Evolutionary conservation across 2,797 vertebrate genomes (phyloP), one percentile per base, ranked within the genome.

Genomic region (Chanos chanos): DNA sequence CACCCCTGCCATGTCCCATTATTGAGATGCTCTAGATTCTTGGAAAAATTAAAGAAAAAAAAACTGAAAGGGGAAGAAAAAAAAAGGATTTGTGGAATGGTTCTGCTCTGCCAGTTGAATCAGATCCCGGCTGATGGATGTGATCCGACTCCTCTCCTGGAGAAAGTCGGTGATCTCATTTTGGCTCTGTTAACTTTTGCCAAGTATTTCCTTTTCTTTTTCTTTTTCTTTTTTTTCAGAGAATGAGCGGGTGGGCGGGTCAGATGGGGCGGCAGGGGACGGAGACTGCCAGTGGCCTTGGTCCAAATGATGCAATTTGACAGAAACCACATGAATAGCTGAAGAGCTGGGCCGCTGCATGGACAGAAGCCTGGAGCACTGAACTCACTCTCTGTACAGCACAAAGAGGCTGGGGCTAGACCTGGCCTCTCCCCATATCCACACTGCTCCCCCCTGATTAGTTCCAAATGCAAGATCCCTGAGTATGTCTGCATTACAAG

Each of bases 291-390:
- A 61, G 51, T 76, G 77, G 77, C 77, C 71, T 37, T 61, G 30
- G 51, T 78, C 77, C 79, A 80, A 78, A 81, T 83, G 77, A 80
- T 76, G 77, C 81, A 81, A 75, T 80, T 76, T 71, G 72, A 79
- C 67, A 75, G 70, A 72, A 83, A 77, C 75, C 73, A 76, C 72
- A 79, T 75, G 73, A 78, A 78, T 64, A 66, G 39, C 61, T 15
- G 12, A 53, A 50, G 58, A 37, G 33, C 39, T 16, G 44, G 62
- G 39, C 57, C 36, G 52, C 58, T 41, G 68, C 41, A 52, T 39
- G 41, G 62, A 50, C 34, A 62, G 57, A 50, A 55, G 56, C 48
- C 65, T 15, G 64, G 53, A 61, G 69, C 50, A 25, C 61, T 18
- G 48, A 61, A 25, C 41, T 44, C 15, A 15, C 21, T n/a, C 34